Evolutionary conservation across 2,888 invertebrate species (phyloP).

Genomic region (Cephonodes hylas): DNA sequence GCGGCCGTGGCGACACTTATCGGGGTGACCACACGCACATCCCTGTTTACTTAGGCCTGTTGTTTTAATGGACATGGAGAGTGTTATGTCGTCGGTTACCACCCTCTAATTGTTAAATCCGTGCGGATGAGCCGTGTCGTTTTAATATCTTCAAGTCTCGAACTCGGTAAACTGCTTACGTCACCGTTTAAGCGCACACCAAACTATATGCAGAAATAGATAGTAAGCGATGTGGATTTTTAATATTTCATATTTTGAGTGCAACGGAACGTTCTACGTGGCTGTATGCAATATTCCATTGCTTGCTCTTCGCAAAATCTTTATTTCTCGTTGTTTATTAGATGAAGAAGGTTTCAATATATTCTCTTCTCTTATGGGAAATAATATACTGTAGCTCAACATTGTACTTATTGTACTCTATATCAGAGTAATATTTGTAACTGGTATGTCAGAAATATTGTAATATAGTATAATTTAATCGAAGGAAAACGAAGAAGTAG

Average conservation of each 20-base stretch:
- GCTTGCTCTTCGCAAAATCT: not conserved
- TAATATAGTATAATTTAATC: too few relatives aligned
- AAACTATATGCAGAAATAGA: slow-evolving; percentile 30
- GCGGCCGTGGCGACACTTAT: slow-evolving; percentile 66
- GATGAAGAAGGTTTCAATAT: not conserved
- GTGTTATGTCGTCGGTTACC: slow-evolving; percentile 51
- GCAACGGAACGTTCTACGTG: slow-evolving; percentile 21
- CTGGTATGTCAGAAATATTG: not conserved
- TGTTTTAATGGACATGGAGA: slow-evolving; percentile 70
- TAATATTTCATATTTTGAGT: slow-evolving; percentile 14
- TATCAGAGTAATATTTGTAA: too few relatives aligned
- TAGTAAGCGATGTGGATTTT: slow-evolving; percentile 25
- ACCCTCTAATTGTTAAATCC: slow-evolving; percentile 57
- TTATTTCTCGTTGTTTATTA: not conserved
- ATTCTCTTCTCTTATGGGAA: not conserved
- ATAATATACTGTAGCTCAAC: too few relatives aligned
- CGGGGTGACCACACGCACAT: slow-evolving; percentile 69
- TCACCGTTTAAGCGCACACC: not conserved
- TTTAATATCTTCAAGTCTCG: not conserved
- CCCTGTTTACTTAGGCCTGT: slow-evolving; percentile 72
- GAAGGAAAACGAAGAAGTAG: too few relatives aligned
- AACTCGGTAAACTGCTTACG: not conserved
- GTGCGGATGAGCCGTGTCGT: not conserved
- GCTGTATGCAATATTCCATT: not conserved
- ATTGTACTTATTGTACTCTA: too few relatives aligned